A percentile compares a stretch with the other conserved stretches of the same genome.
phyloP scores from a whole-genome alignment of 2,113 vertebrate species.

The Pterocles gutturalis region DNA sequence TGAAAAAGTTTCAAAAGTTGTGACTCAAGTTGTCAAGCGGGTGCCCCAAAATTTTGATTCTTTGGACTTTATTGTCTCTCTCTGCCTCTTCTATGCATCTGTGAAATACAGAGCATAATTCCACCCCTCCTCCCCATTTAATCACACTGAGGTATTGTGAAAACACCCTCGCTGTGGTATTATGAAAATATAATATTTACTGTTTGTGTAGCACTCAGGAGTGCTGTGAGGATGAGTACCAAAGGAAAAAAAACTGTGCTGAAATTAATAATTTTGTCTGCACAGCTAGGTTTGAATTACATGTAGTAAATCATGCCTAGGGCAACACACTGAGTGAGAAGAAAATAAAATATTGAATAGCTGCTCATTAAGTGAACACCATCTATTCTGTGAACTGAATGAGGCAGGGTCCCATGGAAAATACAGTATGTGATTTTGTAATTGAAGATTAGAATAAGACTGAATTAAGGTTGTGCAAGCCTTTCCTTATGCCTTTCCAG shows the following conservation, averaged over 20 bases:
- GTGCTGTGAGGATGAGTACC: constrained; percentile 60
- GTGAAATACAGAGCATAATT: not conserved
- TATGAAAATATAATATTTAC: constrained; percentile 55
- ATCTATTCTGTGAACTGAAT: constrained; percentile 29
- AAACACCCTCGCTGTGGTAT: constrained; percentile 19
- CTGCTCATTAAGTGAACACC: constrained; percentile 53
- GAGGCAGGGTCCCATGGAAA: constrained; percentile 33
- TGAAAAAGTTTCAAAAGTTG: not conserved
- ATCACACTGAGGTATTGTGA: constrained; percentile 3
- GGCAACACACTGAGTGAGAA: constrained; percentile 63
- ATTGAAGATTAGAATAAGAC: constrained; percentile 9
- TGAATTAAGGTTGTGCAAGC: not conserved
- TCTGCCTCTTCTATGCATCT: not conserved
- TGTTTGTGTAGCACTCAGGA: constrained; percentile 41
- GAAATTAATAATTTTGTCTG: constrained; percentile 68
- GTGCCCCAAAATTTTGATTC: not conserved
- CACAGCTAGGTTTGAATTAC: constrained; percentile 65
- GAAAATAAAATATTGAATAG: constrained; percentile 74
- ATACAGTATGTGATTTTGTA: constrained; percentile 13
- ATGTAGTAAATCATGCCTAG: constrained; percentile 66
- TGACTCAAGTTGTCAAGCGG: not conserved
- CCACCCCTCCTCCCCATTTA: not conserved
- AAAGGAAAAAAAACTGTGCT: constrained; percentile 22
- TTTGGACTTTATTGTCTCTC: not conserved
- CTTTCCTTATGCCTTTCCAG: not conserved